Evolutionary conservation across 2,113 vertebrate genomes (phyloP), one percentile per base, ranked within the genome.

Genomic region (Erythrocebus patas): DNA sequence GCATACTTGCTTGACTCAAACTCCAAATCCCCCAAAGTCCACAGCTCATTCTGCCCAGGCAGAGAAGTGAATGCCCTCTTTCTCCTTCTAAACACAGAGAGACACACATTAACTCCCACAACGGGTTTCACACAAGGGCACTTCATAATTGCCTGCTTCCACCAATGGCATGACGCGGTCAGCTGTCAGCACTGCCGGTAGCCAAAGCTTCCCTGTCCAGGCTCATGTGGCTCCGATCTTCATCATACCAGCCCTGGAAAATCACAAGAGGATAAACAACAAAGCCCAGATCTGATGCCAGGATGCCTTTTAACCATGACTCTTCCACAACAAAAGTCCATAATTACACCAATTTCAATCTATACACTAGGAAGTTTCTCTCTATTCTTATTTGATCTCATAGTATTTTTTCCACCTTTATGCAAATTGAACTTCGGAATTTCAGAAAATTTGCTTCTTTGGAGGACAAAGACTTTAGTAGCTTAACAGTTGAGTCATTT

Each of bases 231-330:
- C 64, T 52, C 61, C n/a, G 1, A 2, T 40, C 35, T n/a, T 23
- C 23, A 10, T 0, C 1, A 20, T 13, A 27, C 16, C 43, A 43
- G 52, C 50, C 50, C 23, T 5, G 66, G 57, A 79, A 55, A 55
- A 27, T n/a, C 68, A 52, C 50, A 25, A 50, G 4, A 66, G 35
- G 89, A 25, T 22, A 3, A 30, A 78, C 30, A 5, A 38, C 0
- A 1, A 57, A 52, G 68, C 66, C 80, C 0, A 0, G 38, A 9
- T 27, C 40, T 68, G 17, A 35, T 0, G 14, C 14, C 0, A 50
- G 4, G 5, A 17, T 48, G 18, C 18, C n/a, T 43, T 82, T 64
- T 38, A 64, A 30, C 57, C 5, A 0, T 40, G 8, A 6, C 18
- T 20, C 43, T 17, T 68, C 30, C n/a, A 3, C 13, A 23, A 4